Evolutionary conservation across 2,888 invertebrate species (phyloP), one percentile per base, ranked within the genome.

Genomic region (Chrysina gloriosa): DNA sequence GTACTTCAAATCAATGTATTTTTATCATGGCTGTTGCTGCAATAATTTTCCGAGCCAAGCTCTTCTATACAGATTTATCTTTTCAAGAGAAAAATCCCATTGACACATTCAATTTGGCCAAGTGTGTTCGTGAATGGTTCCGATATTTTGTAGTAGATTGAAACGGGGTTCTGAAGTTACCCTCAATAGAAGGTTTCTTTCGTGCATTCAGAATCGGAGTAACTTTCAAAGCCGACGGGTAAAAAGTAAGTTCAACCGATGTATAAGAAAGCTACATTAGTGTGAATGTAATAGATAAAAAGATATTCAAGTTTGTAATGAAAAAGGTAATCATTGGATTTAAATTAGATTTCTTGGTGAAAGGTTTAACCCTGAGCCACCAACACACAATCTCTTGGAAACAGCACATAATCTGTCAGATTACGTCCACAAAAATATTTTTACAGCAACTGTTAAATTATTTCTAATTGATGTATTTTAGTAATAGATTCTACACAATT

Each of bases 91-190:
- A 75, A 77, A 77, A 77, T 76, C 77, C 78, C 76, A 78, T 79
- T 79, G 78, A 78, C 80, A 77, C 78, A 77, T 79, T 78, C 78
- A 77, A 79, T 80, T 78, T 77, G 73, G 75, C 73, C 77, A 75
- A 78, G 77, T 78, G 77, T 77, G 74, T 45, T 54, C 52, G 36
- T 65, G 65, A 65, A 65, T 65, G 50, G 65, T 42, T 34, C 52
- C 65, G 65, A 65, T 50, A 65, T 65, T 65, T 65, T 65, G 65
- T 65, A 64, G 39, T 39, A 65, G 50, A 65, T 65, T 65, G 65
- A 42, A 65, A 52, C 14, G 65, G 50, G 39, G 42, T 6, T 29
- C 29, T 25, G 34, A 36, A 5, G 11, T 23, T 21, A 39, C 56
- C 36, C 36, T 56, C 56, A 36, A 56, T 36, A 27, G 42, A 3